Percentiles rank a stretch among this genome's conserved stretches.
Conservation (phyloP, 2,797 vertebrate genomes). For the Schizothorax lantsangensis region DNA sequence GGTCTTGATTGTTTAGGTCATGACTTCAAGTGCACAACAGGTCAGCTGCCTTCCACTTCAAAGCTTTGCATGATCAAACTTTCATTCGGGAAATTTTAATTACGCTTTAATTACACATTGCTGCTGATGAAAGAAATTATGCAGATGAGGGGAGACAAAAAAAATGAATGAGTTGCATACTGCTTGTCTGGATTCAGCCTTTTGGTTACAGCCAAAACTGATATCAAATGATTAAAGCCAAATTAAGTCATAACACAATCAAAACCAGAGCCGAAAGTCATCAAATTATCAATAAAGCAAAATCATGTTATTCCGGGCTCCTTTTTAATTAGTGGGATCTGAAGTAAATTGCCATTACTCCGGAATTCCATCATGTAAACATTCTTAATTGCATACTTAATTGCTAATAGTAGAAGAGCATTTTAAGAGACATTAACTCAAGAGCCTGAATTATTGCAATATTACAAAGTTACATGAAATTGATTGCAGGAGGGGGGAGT, state of each 20-base stretch:
- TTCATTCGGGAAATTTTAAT: conserved; percentile 62
- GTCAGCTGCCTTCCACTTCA: conserved; percentile 41
- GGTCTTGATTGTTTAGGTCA: conserved; percentile 52
- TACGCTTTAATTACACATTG: conserved; percentile 68
- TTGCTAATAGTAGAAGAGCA: conserved; percentile 51
- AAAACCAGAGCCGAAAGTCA: conserved; percentile 46
- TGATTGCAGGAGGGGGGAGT: conserved; percentile 31
- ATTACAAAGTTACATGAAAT: conserved; percentile 56
- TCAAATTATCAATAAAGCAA: conserved; percentile 57
- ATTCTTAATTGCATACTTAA: conserved; percentile 58
- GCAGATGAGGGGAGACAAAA: conserved; percentile 64
- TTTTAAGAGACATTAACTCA: conserved; percentile 57
- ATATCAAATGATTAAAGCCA: conserved; percentile 56
- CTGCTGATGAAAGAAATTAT: conserved; percentile 70
- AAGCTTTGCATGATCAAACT: conserved; percentile 49
- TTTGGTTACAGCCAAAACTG: conserved; percentile 39
- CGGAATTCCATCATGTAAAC: conserved; percentile 51
- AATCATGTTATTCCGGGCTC: conserved; percentile 24
- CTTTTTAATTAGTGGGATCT: conserved; percentile 48
- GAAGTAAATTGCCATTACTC: conserved; percentile 51
- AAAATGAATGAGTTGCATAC: conserved; percentile 33
- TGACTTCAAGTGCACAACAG: conserved; percentile 54
- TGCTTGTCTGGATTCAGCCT: conserved; percentile 26
- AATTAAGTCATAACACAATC: conserved; percentile 56
- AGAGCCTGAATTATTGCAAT: conserved; percentile 54